Evolutionary conservation across 1,140 invertebrate species (phyloP).

Genomic region (Papilio machaon): DNA sequence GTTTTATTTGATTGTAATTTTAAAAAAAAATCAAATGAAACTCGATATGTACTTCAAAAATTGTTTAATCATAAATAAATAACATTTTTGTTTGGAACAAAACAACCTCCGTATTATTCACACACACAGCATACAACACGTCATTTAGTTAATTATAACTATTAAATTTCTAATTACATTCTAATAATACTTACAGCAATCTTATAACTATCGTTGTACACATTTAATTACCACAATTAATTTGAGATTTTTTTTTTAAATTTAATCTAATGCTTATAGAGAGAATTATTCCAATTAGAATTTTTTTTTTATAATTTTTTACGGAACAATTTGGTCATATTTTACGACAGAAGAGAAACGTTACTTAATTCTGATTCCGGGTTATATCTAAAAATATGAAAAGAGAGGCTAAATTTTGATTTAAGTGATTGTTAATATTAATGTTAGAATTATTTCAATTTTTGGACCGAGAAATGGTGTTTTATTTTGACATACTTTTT

Average conservation of each 20-base stretch:
- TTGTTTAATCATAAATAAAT: conserved; percentile 82
- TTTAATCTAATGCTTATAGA: conserved; percentile 78
- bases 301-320: conserved; percentile 65
- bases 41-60: conserved; percentile 69
- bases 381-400: neutral
- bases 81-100: conserved; percentile 81
- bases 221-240: conserved; percentile 79
- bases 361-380: neutral
- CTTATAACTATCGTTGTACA: conserved; percentile 79
- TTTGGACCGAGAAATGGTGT: conserved; percentile 21
- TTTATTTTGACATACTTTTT: conserved; percentile 13
- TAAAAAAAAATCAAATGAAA: conserved; percentile 40
- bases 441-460: conserved; percentile 22
- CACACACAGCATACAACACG: conserved; percentile 79
- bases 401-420: conserved; percentile 1
- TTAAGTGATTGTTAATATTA: conserved; percentile 33
- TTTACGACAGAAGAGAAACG: conserved; percentile 41
- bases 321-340: conserved; percentile 66
- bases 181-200: conserved; percentile 81
- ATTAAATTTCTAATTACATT: conserved; percentile 79
- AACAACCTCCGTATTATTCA: conserved; percentile 81
- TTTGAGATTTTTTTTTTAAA: conserved; percentile 79
- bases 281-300: conserved; percentile 77
- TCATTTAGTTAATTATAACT: conserved; percentile 79
- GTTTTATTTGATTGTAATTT: too few relatives aligned